These are phyloP conservation scores for Smittia aterrima DNA, from an alignment of 2,888 invertebrate species.

Conservation along the genomic window DNA sequence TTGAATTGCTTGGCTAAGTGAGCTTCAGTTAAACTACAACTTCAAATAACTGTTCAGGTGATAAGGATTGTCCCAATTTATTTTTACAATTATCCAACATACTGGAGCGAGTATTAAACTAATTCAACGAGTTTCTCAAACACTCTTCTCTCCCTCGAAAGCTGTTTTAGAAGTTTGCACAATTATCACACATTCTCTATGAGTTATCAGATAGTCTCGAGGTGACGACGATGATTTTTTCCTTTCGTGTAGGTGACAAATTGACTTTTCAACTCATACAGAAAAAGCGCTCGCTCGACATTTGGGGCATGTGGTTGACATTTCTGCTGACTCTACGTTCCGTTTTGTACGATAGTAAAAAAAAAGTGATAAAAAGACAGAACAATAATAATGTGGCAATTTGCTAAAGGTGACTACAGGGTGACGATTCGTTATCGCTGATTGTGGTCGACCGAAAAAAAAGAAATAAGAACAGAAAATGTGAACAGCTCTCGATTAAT, in stretches of 20 bases:
- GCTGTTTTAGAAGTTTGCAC: too few relatives aligned
- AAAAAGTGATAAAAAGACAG: constrained; percentile 30
- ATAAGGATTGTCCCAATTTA: too few relatives aligned
- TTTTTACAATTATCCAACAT: too few relatives aligned
- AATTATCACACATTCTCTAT: too few relatives aligned
- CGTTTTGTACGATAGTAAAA: background rate
- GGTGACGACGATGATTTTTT: too few relatives aligned
- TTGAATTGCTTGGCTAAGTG: too few relatives aligned
- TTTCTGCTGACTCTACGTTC: background rate
- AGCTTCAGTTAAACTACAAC: too few relatives aligned
- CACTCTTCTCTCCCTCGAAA: too few relatives aligned
- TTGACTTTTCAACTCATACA: background rate
- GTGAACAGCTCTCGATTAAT: background rate
- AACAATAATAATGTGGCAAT: constrained; percentile 26
- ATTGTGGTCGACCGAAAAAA: background rate
- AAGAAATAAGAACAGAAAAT: background rate
- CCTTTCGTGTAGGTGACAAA: background rate
- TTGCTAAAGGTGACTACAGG: constrained; percentile 20
- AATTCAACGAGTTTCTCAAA: too few relatives aligned
- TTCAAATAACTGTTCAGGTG: too few relatives aligned
- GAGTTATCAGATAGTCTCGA: background rate
- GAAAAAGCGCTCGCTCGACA: background rate
- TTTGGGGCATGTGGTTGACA: constrained; percentile 2
- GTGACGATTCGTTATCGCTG: background rate
- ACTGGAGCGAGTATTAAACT: too few relatives aligned